Base-by-base conservation (phyloP, 2,888 invertebrate species). In the Harpalus rubripes region DNA sequence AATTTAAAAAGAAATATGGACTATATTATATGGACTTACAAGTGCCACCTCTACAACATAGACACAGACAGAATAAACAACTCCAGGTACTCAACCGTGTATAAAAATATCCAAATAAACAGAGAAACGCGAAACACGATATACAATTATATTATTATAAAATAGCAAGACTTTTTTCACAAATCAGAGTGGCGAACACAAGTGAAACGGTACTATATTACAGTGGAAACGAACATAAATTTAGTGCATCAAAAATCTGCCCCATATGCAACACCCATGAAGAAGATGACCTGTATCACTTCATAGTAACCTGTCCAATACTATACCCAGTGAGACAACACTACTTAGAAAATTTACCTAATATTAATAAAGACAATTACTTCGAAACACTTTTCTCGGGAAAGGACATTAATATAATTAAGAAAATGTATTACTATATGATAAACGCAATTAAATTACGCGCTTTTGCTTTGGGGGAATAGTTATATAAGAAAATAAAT, bases 181-280 rank as follows among this genome's bases (percentile, higher is more conserved):
- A 61, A 61, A 8, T 61, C 8, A 61, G 61, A 61, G 61, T 61
- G 61, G 61, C 61, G 18, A 61, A 16, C 18, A 61, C 8, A 18
- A 61, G 18, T 18, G 18, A 18, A 1, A 16, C 61, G 18, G 18
- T 61, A 0, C 5, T 61, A 18, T 61, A 18, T 18, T 8, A 18
- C 5, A 61, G 10, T 18, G 61, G 61, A 16, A 61, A 18, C 18
- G 61, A 6, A 61, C 8, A 18, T 18, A 61, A 61, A 61, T 61
- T 61, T 18, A 61, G 16, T 18, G 18, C 3, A 16, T 7, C 16
- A 18, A 61, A 15, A 18, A n/a, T n/a, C n/a, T n/a, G n/a, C n/a
- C n/a, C n/a, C n/a, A n/a, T n/a, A n/a, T n/a, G n/a, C n/a, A n/a
- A 61, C 16, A 18, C 18, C 18, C 18, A 0, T 4, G 18, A 10